Conservation (phyloP, 2,113 vertebrate genomes). For the Pitta sordida region DNA sequence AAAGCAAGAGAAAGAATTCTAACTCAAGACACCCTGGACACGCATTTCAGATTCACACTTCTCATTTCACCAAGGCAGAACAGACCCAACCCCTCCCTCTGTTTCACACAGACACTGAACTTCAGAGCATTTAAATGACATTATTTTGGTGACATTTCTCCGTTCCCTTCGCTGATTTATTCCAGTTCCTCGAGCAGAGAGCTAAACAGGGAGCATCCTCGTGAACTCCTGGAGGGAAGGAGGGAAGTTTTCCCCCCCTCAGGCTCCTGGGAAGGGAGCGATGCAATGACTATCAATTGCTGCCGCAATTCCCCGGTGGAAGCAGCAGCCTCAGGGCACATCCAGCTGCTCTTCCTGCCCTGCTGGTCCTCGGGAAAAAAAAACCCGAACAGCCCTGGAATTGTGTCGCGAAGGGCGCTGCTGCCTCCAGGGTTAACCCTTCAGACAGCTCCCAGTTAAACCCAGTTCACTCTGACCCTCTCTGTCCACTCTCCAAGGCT, state of each 20-base stretch:
- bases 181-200: background rate
- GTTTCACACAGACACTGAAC: background rate
- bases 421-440: background rate
- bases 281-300: slow-evolving; percentile 11
- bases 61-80: background rate
- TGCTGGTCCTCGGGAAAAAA: background rate
- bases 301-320: background rate
- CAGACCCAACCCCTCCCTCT: background rate
- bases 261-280: background rate
- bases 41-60: background rate
- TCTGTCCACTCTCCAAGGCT: background rate
- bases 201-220: background rate
- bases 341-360: background rate
- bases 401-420: background rate
- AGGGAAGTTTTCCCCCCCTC: background rate
- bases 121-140: background rate
- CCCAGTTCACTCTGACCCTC: background rate
- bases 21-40: fast-evolving
- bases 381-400: background rate
- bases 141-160: background rate
- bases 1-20: background rate
- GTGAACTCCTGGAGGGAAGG: background rate
- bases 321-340: background rate
- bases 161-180: background rate
- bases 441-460: background rate